Percentiles rank a stretch among this genome's conserved stretches.
phyloP scores from a whole-genome alignment of 2,888 invertebrate genomes.

The Caenorhabditis wallacei region DNA sequence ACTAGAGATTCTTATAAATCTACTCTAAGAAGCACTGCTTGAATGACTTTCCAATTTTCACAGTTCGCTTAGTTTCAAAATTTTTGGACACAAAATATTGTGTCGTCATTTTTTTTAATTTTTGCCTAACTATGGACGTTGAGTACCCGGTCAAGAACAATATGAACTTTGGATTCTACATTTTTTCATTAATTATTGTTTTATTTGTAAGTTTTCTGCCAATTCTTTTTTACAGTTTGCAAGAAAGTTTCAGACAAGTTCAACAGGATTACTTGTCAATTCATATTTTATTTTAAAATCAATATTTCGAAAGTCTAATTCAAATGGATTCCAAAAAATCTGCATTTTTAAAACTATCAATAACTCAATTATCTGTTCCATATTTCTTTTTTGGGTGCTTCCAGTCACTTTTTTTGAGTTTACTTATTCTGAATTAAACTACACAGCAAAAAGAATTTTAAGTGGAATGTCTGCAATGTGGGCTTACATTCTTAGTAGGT shows the following conservation, averaged over 20 bases:
- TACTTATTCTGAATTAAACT: conserved; percentile 16
- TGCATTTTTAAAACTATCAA: conserved; percentile 32
- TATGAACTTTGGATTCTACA: conserved; percentile 18
- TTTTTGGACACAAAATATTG: neutral
- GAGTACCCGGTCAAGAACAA: neutral
- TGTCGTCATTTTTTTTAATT: neutral
- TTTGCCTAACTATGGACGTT: neutral
- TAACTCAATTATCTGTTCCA: conserved; percentile 21
- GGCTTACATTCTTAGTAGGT: conserved; percentile 38
- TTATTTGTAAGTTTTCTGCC: neutral
- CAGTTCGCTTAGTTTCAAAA: neutral
- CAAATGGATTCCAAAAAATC: conserved; percentile 39
- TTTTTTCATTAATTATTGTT: conserved; percentile 2
- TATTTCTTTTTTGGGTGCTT: conserved; percentile 51
- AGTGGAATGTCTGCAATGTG: conserved; percentile 22
- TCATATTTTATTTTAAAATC: conserved; percentile 4
- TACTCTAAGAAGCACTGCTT: too few species aligned
- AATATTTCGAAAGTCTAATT: neutral
- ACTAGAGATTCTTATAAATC: too few species aligned
- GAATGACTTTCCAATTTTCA: neutral
- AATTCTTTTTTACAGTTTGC: neutral
- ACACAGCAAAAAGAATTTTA: conserved; percentile 10
- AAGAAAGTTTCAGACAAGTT: conserved; percentile 22
- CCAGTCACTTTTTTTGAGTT: conserved; percentile 8
- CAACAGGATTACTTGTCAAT: conserved; percentile 6